Evolutionary conservation across 2,113 vertebrate genomes (phyloP).

Genomic region (Lagopus muta): DNA sequence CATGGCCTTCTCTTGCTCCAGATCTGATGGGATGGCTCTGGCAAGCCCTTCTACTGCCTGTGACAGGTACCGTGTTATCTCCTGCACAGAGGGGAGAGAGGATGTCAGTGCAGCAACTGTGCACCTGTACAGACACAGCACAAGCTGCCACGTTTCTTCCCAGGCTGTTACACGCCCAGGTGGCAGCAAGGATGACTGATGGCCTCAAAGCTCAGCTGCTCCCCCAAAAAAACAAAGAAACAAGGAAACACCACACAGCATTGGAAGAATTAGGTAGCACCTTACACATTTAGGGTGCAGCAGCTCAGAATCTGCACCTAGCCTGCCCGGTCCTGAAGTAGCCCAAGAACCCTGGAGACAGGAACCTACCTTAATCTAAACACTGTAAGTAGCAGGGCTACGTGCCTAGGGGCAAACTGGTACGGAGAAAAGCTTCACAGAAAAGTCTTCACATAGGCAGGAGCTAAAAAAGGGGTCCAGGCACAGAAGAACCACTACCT

Average conservation of each 20-base stretch:
- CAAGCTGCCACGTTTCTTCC: not conserved
- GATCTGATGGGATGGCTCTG: constrained; percentile 7
- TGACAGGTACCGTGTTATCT: constrained; percentile 66
- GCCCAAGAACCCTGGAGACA: not conserved
- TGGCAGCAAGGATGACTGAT: not conserved
- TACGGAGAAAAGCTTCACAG: not conserved
- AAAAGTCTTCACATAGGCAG: not conserved
- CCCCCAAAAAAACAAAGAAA: not conserved
- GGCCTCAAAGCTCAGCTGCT: not conserved
- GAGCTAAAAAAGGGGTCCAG: not conserved
- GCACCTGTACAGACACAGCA: not conserved
- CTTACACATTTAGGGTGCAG: not conserved
- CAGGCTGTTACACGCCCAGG: not conserved
- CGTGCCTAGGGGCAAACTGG: too few species aligned
- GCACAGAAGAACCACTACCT: not conserved
- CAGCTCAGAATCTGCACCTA: not conserved
- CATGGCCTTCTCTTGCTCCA: constrained; percentile 78
- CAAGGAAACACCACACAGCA: not conserved
- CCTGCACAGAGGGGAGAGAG: constrained; percentile 51
- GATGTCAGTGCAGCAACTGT: not conserved
- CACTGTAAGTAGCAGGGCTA: not conserved
- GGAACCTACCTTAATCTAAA: not conserved
- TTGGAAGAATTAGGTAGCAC: not conserved
- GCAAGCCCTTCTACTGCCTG: constrained; percentile 65
- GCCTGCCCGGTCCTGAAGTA: not conserved